Evolutionary conservation across 2,113 vertebrate species (phyloP).

Genomic region (Dolichotis patagonum): DNA sequence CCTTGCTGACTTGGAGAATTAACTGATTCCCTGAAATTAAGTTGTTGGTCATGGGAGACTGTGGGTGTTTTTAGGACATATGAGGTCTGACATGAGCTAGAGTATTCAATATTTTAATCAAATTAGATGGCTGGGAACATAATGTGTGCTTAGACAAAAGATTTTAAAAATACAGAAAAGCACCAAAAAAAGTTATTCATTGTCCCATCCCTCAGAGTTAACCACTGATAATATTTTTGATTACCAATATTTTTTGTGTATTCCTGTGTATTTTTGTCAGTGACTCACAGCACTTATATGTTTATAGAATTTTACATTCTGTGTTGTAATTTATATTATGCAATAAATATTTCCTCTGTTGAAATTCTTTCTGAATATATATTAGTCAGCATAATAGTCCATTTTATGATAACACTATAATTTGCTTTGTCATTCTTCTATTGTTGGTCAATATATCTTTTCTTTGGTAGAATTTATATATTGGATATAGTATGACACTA

Average conservation of each 20-base stretch:
- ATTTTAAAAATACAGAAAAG: background rate
- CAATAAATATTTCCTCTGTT: background rate
- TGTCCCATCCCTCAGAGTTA: background rate
- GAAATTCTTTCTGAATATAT: conserved; percentile 14
- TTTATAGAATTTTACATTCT: background rate
- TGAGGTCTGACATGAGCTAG: background rate
- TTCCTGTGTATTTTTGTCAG: background rate
- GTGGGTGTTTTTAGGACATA: background rate
- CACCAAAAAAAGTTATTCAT: background rate
- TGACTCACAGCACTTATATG: background rate
- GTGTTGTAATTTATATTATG: conserved; percentile 20
- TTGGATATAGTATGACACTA: background rate
- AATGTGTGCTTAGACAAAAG: background rate
- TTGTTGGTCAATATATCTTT: background rate
- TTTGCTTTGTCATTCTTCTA: background rate
- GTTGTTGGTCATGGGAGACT: background rate
- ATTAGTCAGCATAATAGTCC: background rate
- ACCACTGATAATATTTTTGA: background rate
- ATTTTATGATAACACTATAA: background rate
- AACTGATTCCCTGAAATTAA: background rate
- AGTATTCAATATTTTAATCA: background rate
- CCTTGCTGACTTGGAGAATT: background rate
- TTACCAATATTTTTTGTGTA: background rate
- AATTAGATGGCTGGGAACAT: background rate
- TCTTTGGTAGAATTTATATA: background rate